A percentile compares a stretch with the other conserved stretches of the same genome.
Evolutionary conservation across 2,888 invertebrate species (phyloP).

Genomic region (Cyclophora albipunctata): DNA sequence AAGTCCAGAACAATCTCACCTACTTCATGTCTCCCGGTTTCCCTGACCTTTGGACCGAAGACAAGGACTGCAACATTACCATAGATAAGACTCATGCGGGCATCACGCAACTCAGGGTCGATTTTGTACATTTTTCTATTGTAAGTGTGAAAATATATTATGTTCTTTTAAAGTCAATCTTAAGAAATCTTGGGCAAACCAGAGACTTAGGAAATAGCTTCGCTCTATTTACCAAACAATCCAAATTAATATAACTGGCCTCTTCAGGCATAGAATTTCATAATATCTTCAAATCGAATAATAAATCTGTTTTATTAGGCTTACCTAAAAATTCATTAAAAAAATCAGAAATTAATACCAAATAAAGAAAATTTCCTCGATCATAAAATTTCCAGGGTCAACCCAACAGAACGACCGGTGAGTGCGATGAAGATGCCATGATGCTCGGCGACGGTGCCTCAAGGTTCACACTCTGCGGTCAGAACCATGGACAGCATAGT

Average conservation of each 20-base stretch:
- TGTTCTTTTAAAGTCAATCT: too few species aligned
- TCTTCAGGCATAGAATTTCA: too few species aligned
- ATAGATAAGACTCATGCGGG: slow-evolving; percentile 85
- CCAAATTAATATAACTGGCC: too few species aligned
- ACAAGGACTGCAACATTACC: slow-evolving; percentile 80
- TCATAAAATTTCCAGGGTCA: slow-evolving; percentile 77
- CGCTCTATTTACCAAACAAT: too few species aligned
- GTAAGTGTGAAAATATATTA: slow-evolving; percentile 60
- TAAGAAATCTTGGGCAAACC: neutral
- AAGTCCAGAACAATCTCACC: slow-evolving; percentile 85
- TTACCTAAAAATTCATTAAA: too few species aligned
- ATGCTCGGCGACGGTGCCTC: slow-evolving; percentile 74
- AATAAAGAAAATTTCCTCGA: too few species aligned
- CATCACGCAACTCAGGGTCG: slow-evolving; percentile 87
- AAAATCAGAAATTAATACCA: neutral
- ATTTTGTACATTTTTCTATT: slow-evolving; percentile 88
- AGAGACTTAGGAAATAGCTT: neutral
- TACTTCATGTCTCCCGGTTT: slow-evolving; percentile 89
- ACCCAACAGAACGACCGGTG: slow-evolving; percentile 85
- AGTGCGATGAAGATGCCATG: slow-evolving; percentile 85
- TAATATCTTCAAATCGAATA: too few species aligned
- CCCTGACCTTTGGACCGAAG: slow-evolving; percentile 82
- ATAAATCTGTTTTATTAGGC: too few species aligned
- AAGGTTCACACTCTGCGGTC: slow-evolving; percentile 82
- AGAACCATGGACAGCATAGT: slow-evolving; percentile 91